These are phyloP conservation scores for Poeciliopsis presidionis DNA, from an alignment of 2,797 vertebrate genomes.

Conservation along the genomic window DNA sequence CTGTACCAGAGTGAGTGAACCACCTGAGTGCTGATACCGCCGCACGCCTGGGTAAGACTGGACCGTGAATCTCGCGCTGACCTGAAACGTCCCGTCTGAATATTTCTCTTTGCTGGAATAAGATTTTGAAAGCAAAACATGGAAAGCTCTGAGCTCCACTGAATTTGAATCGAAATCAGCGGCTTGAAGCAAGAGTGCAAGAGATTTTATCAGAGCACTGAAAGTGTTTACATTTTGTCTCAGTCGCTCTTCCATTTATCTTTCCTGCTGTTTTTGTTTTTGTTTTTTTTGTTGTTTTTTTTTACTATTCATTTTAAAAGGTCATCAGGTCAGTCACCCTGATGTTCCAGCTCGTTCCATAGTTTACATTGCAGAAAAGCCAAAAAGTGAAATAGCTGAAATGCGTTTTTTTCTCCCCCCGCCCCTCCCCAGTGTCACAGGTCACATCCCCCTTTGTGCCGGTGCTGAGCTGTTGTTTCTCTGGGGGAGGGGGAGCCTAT, in stretches of 20 bases:
- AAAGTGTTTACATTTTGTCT: conserved; percentile 39
- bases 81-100: not conserved
- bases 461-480: conserved; percentile 64
- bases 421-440: conserved; percentile 63
- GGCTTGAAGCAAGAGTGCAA: not conserved
- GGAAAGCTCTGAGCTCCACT: not conserved
- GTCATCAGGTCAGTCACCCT: conserved; percentile 21
- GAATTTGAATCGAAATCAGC: not conserved
- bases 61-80: not conserved
- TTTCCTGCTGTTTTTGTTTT: not conserved
- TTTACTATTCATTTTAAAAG: conserved; percentile 5
- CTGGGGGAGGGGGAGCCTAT: conserved; percentile 67
- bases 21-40: not conserved
- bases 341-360: conserved; percentile 25
- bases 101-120: not conserved
- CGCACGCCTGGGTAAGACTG: not conserved
- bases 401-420: conserved; percentile 40
- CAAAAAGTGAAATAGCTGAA: conserved; percentile 52
- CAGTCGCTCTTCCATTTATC: not conserved
- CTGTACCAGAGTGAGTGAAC: not conserved
- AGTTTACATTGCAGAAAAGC: not conserved
- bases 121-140: not conserved
- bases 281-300: conserved; percentile 9
- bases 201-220: conserved; percentile 26
- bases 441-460: conserved; percentile 70